These are phyloP conservation scores for Mus pahari DNA, from an alignment of 2,113 vertebrate genomes.

Conservation along the genomic window DNA sequence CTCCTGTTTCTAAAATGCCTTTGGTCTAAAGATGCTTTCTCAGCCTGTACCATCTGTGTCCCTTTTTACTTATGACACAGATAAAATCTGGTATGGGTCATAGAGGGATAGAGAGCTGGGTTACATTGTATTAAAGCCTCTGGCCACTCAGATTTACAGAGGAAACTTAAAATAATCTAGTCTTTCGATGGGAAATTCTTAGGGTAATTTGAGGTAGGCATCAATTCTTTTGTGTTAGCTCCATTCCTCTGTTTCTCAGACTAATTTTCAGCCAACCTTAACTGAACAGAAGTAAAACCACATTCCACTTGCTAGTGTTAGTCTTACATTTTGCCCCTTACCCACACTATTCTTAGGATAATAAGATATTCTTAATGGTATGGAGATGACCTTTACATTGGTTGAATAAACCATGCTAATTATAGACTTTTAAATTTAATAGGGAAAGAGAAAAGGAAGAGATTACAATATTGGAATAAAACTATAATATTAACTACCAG, in stretches of 20 bases:
- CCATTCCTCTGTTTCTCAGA: background rate
- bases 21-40: background rate
- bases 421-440: conserved; percentile 64
- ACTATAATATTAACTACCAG: conserved; percentile 56
- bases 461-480: conserved; percentile 59
- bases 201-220: background rate
- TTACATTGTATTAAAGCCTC: conserved; percentile 51
- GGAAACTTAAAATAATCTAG: conserved; percentile 2
- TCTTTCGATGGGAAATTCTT: background rate
- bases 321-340: background rate
- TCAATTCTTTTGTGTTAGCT: conserved; percentile 35
- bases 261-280: background rate
- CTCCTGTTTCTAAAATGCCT: background rate
- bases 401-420: conserved; percentile 55
- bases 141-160: background rate
- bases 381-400: conserved; percentile 55
- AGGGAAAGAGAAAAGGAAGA: conserved; percentile 45
- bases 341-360: background rate
- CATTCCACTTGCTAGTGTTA: background rate
- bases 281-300: background rate
- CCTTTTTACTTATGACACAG: background rate
- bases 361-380: conserved; percentile 38
- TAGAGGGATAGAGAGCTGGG: background rate
- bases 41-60: background rate
- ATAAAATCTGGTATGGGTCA: background rate